Conservation (phyloP, 2,797 vertebrate species). For the Acanthiza pusilla region DNA sequence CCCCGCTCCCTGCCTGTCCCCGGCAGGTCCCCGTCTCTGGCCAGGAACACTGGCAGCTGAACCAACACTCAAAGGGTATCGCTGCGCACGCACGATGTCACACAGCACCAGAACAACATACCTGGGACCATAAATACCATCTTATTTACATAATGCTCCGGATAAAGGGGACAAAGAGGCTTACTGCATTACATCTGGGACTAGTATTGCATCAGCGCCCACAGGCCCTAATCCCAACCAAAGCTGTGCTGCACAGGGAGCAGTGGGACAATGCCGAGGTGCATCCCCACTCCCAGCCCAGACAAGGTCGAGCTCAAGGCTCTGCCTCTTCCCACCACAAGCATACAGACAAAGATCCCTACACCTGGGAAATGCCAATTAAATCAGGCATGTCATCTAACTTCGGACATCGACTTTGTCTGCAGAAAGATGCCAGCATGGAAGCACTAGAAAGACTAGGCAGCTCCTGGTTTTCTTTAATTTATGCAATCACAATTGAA, state of each 20-base stretch:
- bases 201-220: constrained; percentile 1
- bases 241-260: accelerated
- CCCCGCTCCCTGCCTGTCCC: background rate
- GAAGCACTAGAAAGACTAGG: accelerated
- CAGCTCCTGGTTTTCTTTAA: background rate
- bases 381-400: accelerated
- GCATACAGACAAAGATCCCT: background rate
- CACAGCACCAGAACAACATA: background rate
- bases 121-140: constrained; percentile 37
- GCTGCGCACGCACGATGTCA: accelerated
- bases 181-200: constrained; percentile 2
- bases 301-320: background rate
- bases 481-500: background rate
- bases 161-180: constrained; percentile 45
- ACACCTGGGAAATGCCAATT: background rate
- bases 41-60: accelerated
- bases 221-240: background rate
- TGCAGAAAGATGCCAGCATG: accelerated
- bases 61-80: background rate
- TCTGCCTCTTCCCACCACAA: background rate
- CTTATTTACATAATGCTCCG: constrained; percentile 15
- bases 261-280: accelerated
- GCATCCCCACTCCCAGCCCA: background rate
- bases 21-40: background rate
- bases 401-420: accelerated